Evolutionary conservation across 2,797 vertebrate species (phyloP), one percentile per base, ranked within the genome.

Genomic region (Enteromius paludinosus): DNA sequence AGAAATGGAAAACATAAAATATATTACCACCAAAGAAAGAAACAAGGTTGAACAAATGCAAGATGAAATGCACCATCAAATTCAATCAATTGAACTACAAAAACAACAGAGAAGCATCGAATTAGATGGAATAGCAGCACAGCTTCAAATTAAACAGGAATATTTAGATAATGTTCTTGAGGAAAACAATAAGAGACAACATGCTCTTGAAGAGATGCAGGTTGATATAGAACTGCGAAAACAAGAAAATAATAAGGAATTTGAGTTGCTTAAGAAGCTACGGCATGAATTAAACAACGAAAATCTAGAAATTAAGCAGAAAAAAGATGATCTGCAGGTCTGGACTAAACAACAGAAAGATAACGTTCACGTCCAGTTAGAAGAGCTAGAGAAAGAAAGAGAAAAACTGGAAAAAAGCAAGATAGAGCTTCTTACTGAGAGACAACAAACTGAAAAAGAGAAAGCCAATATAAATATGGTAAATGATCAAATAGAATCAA

Each of bases 231-330:
- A 25, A 79, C 47, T 6, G 2, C 17, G 76, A 56, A 82, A 62
- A 6, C 56, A 56, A 82, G 72, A 56, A 23, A 64, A 66, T 38
- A 23, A 72, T 7, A 68, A 5, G 4, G 20, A 73, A 1, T 72
- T 52, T 49, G 45, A 45, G n/a, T 33, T 78, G 7, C 73, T 87
- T 70, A 74, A 85, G 56, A 64, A 47, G 35, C 70, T 81, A 54
- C 79, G n/a, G 12, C 56, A 33, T 45, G 61, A 81, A 8, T 28
- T 74, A 18, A 33, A 87, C 7, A 77, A 65, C 0, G 65, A 74
- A 41, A 38, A 28, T 47, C 1, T 23, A 25, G 81, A 83, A 20
- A 62, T 85, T 0, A 64, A 85, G 43, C 45, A 9, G 54, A 47
- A 52, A 47, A 54, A 38, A 11, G 47, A 81, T 30, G 47, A 64